Base-by-base conservation (phyloP, 2,888 invertebrate genomes). In the Pandemis heparana region DNA sequence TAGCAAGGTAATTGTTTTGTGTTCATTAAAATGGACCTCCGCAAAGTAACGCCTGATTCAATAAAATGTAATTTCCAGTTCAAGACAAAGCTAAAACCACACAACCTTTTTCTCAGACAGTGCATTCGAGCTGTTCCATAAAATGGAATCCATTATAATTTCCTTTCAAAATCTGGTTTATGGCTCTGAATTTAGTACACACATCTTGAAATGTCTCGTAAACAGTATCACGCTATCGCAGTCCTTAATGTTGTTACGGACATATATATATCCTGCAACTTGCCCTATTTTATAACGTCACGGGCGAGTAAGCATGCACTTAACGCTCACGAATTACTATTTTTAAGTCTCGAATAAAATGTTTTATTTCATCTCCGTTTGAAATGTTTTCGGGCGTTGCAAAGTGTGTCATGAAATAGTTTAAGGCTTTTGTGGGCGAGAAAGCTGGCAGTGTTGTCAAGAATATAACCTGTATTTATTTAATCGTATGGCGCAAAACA, bases 261-360 rank as follows among this genome's bases (percentile, higher is more conserved):
- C 7, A 18, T 63, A 41, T 14, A 18, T 63, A 41, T 23, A 23
- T 46, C 7, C 23, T 23, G 18, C 63, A 32, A 7, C 23, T 63
- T 46, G 9, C 63, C 18, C 43, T n/a, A 32, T 43, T 12, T 46
- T 46, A 63, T 46, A 46, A 63, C 46, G 4, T 32, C n/a, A 6
- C 63, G 12, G 18, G 41, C 62, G 16, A 62, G 41, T 62, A 43
- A 41, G 12, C 41, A 41, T 43, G 23, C n/a, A 46, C 46, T 63
- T 63, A 63, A 63, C 6, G 10, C 12, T 46, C 46, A 16, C 14
- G 8, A 62, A 41, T 12, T 14, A 63, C 23, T 23, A n/a, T 32
- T 1, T 63, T 46, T 23, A 23, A 46, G 46, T 63, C 23, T 46
- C 63, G 14, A 46, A 46, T 63, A 60, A 38, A 56, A 60, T 38